Percentiles rank a stretch among this genome's conserved stretches.
Evolutionary conservation across 2,888 invertebrate genomes (phyloP).

Genomic region (Phaonia tiefii): DNA sequence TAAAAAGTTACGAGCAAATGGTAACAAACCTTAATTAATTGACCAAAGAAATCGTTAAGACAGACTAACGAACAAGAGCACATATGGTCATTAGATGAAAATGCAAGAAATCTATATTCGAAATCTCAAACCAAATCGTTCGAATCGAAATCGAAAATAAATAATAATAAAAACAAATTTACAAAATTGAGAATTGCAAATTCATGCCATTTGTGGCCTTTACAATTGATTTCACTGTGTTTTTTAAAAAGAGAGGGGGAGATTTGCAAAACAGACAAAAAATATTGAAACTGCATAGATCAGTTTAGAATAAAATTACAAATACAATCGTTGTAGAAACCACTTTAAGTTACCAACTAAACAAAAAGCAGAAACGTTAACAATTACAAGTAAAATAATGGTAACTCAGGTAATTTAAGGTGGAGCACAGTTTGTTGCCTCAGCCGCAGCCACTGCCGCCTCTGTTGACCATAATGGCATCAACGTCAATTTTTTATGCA

Average conservation of each 20-base stretch:
- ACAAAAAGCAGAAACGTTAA: too few relatives aligned
- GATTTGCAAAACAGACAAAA: conserved; percentile 26
- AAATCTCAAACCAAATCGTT: background rate
- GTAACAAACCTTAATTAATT: conserved; percentile 53
- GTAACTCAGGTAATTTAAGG: conserved; percentile 55
- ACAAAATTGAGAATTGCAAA: conserved; percentile 47
- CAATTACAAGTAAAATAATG: conserved; percentile 33
- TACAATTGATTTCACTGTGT: conserved; percentile 27
- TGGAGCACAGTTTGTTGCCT: conserved; percentile 49
- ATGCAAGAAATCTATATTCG: conserved; percentile 10
- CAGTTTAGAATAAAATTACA: conserved; percentile 17
- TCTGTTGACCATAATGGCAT: conserved; percentile 19
- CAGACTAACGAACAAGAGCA: background rate
- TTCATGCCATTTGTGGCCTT: conserved; percentile 65
- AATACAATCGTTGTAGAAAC: conserved; percentile 25
- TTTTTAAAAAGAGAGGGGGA: background rate
- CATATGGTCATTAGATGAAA: conserved; percentile 19
- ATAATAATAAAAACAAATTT: background rate
- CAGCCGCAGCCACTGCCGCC: too few relatives aligned
- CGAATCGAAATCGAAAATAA: conserved; percentile 16
- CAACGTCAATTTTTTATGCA: conserved; percentile 16
- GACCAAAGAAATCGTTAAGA: conserved; percentile 28
- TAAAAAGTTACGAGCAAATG: conserved; percentile 8
- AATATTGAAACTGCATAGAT: background rate
- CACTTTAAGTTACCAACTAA: too few relatives aligned